These are phyloP conservation scores for Heliopora coerulea DNA, from an alignment of 92 coral and sea anemone genomes.

Conservation along the genomic window DNA sequence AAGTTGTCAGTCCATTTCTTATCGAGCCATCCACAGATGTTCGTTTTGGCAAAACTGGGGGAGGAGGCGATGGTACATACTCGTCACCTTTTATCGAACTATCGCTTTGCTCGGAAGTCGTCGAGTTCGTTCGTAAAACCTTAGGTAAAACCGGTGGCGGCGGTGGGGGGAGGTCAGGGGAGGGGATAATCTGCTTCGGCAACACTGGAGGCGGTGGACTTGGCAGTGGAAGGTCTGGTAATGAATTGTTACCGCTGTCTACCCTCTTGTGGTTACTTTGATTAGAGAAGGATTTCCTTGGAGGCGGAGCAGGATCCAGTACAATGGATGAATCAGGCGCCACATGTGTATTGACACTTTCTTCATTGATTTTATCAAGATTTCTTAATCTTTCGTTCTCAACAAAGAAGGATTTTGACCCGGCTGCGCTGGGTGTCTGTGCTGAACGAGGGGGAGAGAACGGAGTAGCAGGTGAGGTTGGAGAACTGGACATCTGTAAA, in stretches of 20 bases:
- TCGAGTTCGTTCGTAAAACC: not conserved
- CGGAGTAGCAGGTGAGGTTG: slow-evolving; percentile 76
- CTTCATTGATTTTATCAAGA: slow-evolving; percentile 53
- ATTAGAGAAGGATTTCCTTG: slow-evolving; percentile 45
- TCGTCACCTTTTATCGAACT: not conserved
- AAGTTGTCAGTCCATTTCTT: not conserved
- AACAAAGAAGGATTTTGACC: slow-evolving; percentile 66
- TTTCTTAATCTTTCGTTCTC: slow-evolving; percentile 60
- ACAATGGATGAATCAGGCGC: slow-evolving; percentile 4
- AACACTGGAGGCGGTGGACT: slow-evolving; percentile 30
- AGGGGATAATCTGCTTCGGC: slow-evolving; percentile 8
- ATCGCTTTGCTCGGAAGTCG: not conserved
- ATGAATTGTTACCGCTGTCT: not conserved
- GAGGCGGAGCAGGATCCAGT: slow-evolving; percentile 25
- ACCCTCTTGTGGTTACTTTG: not conserved
- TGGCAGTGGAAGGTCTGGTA: slow-evolving; percentile 4
- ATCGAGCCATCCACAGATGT: no score
- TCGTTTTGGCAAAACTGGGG: not conserved
- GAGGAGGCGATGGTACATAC: not conserved
- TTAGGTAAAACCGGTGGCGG: slow-evolving; percentile 30
- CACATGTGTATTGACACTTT: slow-evolving; percentile 15
- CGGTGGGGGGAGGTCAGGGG: slow-evolving; percentile 28
- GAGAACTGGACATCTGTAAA: slow-evolving; percentile 27
- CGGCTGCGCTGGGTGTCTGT: slow-evolving; percentile 52
- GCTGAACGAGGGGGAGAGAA: slow-evolving; percentile 53